A percentile compares a stretch with the other conserved stretches of the same genome.
Conservation (phyloP, 2,113 vertebrate genomes). For the Brevimyrus niger region DNA sequence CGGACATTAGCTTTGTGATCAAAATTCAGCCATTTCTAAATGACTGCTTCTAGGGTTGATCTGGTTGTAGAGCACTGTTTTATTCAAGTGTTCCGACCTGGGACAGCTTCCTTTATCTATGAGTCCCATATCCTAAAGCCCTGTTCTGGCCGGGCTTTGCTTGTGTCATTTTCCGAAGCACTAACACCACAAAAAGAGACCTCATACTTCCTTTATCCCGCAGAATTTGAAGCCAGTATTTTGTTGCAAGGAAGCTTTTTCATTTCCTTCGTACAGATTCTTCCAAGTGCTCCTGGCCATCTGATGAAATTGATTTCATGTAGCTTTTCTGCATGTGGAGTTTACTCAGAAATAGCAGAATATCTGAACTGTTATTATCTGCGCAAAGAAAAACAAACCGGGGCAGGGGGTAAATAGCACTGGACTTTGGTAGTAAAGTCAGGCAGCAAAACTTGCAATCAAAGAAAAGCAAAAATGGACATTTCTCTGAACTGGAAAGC, state of each 20-base stretch:
- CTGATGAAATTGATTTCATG: not conserved
- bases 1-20: not conserved
- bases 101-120: not conserved
- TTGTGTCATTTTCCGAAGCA: not conserved
- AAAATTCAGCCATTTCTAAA: not conserved
- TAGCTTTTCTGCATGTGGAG: not conserved
- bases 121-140: not conserved
- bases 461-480: not conserved
- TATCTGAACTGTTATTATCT: not conserved
- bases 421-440: not conserved
- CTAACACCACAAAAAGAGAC: not conserved
- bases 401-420: not conserved
- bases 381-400: not conserved
- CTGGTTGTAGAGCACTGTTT: not conserved
- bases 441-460: not conserved
- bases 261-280: not conserved
- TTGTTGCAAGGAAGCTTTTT: not conserved
- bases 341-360: not conserved
- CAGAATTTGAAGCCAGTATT: not conserved
- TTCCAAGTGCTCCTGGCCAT: not conserved
- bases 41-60: not conserved
- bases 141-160: not conserved
- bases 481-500: not conserved
- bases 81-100: not conserved
- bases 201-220: not conserved